Percentiles rank a stretch among this genome's conserved stretches.
These are phyloP conservation scores for Chirona hameri DNA, from an alignment of 2,888 invertebrate species.

Conservation along the genomic window DNA sequence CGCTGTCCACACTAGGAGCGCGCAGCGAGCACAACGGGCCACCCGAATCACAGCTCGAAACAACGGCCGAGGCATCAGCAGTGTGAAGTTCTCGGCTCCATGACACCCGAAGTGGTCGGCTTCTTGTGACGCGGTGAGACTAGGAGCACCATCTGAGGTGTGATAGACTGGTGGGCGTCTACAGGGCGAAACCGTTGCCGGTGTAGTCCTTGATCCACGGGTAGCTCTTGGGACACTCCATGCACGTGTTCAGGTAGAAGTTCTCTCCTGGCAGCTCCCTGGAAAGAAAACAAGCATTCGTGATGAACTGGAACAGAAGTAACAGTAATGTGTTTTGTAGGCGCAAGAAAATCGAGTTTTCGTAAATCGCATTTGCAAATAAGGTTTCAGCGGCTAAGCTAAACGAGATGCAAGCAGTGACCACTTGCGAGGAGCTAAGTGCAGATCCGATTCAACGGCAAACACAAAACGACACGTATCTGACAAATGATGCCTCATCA, in stretches of 20 bases:
- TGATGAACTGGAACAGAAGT: not conserved
- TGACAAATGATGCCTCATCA: too few relatives aligned
- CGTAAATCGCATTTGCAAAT: too few relatives aligned
- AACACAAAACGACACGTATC: too few relatives aligned
- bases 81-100: not conserved
- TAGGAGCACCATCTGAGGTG: not conserved
- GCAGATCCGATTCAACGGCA: too few relatives aligned
- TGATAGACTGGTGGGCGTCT: not conserved
- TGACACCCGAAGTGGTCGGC: not conserved
- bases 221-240: constrained; percentile 93
- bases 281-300: not conserved
- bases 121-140: not conserved
- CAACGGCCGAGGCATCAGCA: not conserved
- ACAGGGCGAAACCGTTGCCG: constrained; percentile 65
- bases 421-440: too few relatives aligned
- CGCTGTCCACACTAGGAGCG: not conserved
- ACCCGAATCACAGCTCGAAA: not conserved
- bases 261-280: constrained; percentile 84
- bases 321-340: too few relatives aligned
- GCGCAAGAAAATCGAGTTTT: too few relatives aligned
- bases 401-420: too few relatives aligned
- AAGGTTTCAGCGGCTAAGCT: too few relatives aligned
- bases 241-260: constrained; percentile 85
- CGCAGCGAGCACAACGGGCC: not conserved
- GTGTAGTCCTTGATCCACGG: constrained; percentile 93